Conservation (phyloP, 2,797 vertebrate genomes). For the Todus mexicanus region DNA sequence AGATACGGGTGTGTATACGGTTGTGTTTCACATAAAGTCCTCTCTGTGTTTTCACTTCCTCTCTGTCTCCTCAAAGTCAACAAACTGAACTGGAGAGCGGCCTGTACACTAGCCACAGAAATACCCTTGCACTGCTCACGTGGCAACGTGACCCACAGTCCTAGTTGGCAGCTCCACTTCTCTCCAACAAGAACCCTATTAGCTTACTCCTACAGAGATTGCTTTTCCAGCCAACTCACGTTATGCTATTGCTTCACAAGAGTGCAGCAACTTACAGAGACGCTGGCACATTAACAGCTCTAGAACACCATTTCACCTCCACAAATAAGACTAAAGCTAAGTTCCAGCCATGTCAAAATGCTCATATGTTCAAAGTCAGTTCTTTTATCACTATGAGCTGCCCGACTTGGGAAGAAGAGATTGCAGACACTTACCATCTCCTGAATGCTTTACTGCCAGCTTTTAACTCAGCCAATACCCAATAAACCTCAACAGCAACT, state of each 20-base stretch:
- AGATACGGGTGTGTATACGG: rapidly evolving
- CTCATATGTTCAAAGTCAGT: neutral
- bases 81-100: neutral
- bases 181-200: neutral
- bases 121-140: neutral
- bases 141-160: neutral
- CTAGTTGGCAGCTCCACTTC: constrained; percentile 17
- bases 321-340: neutral
- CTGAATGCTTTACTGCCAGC: neutral
- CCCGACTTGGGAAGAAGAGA: neutral
- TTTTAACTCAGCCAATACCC: neutral
- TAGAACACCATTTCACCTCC: neutral
- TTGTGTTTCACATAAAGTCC: neutral
- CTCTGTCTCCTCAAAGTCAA: neutral
- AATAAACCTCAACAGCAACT: neutral
- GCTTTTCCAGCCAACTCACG: neutral
- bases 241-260: neutral
- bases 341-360: neutral
- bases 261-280: neutral
- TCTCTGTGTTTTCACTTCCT: neutral
- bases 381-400: neutral
- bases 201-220: neutral
- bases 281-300: neutral
- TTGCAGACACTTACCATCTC: neutral
- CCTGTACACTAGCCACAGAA: neutral